Conservation (phyloP, 2,888 invertebrate species). For the Melangyna quadrimaculata region DNA sequence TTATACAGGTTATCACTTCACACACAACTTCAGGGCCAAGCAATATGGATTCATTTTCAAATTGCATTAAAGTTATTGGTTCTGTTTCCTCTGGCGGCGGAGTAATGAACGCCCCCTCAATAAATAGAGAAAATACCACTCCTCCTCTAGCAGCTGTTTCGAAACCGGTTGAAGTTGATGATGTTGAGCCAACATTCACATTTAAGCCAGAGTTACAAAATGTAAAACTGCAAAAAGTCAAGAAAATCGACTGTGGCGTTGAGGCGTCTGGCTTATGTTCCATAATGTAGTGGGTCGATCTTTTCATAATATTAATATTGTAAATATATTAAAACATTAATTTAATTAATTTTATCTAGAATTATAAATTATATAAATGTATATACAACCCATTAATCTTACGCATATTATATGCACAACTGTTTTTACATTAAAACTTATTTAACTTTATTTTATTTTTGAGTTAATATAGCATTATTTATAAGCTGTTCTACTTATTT, state of each 20-base stretch:
- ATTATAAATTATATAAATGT: conserved; percentile 24
- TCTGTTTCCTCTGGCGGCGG: conserved; percentile 21
- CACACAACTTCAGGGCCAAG: conserved; percentile 62
- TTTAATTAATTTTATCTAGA: conserved; percentile 27
- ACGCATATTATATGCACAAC: conserved; percentile 44
- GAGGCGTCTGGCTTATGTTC: conserved; percentile 93
- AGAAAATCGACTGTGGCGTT: conserved; percentile 87
- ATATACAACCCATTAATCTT: conserved; percentile 36
- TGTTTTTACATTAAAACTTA: conserved; percentile 7
- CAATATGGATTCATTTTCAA: conserved; percentile 74
- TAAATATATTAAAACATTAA: conserved; percentile 51
- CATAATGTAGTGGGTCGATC: conserved; percentile 85
- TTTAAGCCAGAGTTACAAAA: conserved; percentile 86
- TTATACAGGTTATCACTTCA: conserved; percentile 67
- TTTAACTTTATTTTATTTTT: conserved; percentile 37
- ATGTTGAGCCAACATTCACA: conserved; percentile 77
- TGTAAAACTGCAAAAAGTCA: conserved; percentile 86
- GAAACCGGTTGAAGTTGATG: conserved; percentile 41
- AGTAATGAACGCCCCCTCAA: not conserved
- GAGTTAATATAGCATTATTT: conserved; percentile 38
- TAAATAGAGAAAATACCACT: conserved; percentile 37
- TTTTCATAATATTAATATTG: conserved; percentile 42
- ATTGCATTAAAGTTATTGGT: conserved; percentile 79
- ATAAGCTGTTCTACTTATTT: conserved; percentile 15
- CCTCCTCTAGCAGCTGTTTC: conserved; percentile 61